phyloP scores from a whole-genome alignment of 2,888 invertebrate genomes.

The Xestoiulus laeticollis region DNA sequence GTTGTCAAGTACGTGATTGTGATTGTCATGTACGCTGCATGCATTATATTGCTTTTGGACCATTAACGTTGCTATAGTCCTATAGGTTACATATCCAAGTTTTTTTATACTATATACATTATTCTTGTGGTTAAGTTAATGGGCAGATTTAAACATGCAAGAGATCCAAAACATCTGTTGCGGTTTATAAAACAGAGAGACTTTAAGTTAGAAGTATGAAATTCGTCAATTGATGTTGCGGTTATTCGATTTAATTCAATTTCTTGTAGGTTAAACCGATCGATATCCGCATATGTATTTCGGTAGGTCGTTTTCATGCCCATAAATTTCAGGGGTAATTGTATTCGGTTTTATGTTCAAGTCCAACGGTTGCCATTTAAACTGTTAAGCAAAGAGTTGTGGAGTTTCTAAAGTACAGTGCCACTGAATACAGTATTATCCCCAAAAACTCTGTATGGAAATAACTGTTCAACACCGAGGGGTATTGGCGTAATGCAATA shows the following conservation, averaged over 20 bases:
- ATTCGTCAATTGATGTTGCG: not conserved
- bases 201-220: not conserved
- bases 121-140: not conserved
- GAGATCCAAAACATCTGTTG: not conserved
- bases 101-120: no score
- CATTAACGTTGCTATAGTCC: not conserved
- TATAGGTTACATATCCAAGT: not conserved
- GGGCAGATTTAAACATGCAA: not conserved
- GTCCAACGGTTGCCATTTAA: not conserved
- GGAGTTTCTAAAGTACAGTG: not conserved
- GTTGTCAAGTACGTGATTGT: not conserved
- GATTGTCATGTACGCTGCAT: not conserved
- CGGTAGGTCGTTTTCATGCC: not conserved
- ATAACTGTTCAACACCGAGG: not conserved
- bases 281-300: not conserved
- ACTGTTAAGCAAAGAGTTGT: not conserved
- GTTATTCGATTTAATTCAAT: not conserved
- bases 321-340: conserved; percentile 29
- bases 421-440: not conserved
- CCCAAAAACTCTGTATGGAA: not conserved
- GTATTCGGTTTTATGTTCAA: not conserved
- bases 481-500: not conserved
- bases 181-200: not conserved
- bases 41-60: not conserved
- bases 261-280: not conserved